Conservation (phyloP, 2,113 vertebrate genomes). For the Archocentrus centrarchus region DNA sequence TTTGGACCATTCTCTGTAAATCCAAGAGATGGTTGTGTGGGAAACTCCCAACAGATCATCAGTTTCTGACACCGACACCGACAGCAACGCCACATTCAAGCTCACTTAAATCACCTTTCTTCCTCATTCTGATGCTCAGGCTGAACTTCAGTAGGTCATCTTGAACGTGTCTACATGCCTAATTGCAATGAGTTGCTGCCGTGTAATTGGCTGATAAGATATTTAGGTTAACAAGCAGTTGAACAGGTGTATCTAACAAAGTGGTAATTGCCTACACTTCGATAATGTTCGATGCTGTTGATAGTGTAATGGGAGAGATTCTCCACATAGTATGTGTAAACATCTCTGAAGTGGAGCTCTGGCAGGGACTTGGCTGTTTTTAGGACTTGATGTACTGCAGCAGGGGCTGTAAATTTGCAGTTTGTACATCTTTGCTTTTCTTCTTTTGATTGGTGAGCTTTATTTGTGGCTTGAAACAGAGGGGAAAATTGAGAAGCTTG, state of each 20-base stretch:
- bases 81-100: neutral
- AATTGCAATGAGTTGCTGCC: neutral
- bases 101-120: neutral
- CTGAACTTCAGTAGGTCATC: neutral
- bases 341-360: neutral
- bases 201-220: neutral
- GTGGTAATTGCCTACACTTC: neutral
- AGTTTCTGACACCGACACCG: neutral
- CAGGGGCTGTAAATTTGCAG: neutral
- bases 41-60: neutral
- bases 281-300: neutral
- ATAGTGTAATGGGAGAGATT: neutral
- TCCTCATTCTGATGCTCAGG: neutral
- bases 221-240: neutral
- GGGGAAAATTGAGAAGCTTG: neutral
- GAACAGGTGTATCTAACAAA: neutral
- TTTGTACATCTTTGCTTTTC: neutral
- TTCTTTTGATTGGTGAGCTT: neutral
- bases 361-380: neutral
- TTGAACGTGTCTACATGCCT: neutral
- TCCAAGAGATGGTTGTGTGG: neutral
- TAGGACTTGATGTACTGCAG: neutral
- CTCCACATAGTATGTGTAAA: rapidly evolving
- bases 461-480: neutral
- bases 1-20: no score